phyloP scores from a whole-genome alignment of 1,140 invertebrate genomes.

The Achatina immaculata region DNA sequence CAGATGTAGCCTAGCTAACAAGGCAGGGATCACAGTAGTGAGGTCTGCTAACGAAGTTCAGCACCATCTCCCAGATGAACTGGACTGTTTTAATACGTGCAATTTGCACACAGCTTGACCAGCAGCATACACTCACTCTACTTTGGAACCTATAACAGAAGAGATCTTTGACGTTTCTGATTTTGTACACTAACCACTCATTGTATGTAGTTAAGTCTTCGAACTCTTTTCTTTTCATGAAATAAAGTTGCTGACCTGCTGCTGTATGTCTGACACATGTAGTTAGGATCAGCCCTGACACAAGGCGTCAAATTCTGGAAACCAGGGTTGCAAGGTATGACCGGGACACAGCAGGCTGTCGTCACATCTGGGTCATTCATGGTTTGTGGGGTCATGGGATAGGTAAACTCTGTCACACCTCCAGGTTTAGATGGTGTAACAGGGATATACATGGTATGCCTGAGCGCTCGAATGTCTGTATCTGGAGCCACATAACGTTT shows the following conservation, averaged over 20 bases:
- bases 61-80: too few relatives aligned
- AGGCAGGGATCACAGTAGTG: too few relatives aligned
- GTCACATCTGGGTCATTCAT: slow-evolving; percentile 32
- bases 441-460: slow-evolving; percentile 19
- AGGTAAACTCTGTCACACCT: slow-evolving; percentile 17
- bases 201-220: too few relatives aligned
- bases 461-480: slow-evolving; percentile 81
- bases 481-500: slow-evolving; percentile 4
- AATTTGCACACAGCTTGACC: too few relatives aligned
- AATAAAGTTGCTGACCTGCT: neutral
- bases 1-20: too few relatives aligned
- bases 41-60: too few relatives aligned
- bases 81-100: too few relatives aligned
- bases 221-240: too few relatives aligned
- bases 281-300: slow-evolving; percentile 81
- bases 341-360: slow-evolving; percentile 68
- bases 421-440: slow-evolving; percentile 17
- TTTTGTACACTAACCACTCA: too few relatives aligned
- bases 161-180: too few relatives aligned
- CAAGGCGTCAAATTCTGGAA: slow-evolving; percentile 83
- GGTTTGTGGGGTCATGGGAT: slow-evolving; percentile 27
- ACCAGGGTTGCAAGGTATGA: slow-evolving; percentile 86
- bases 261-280: slow-evolving; percentile 6
- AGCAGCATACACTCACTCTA: too few relatives aligned
- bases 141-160: too few relatives aligned